A percentile compares a stretch with the other conserved stretches of the same genome.
Evolutionary conservation across 2,797 vertebrate species (phyloP).

Genomic region (Mergus octosetaceus): DNA sequence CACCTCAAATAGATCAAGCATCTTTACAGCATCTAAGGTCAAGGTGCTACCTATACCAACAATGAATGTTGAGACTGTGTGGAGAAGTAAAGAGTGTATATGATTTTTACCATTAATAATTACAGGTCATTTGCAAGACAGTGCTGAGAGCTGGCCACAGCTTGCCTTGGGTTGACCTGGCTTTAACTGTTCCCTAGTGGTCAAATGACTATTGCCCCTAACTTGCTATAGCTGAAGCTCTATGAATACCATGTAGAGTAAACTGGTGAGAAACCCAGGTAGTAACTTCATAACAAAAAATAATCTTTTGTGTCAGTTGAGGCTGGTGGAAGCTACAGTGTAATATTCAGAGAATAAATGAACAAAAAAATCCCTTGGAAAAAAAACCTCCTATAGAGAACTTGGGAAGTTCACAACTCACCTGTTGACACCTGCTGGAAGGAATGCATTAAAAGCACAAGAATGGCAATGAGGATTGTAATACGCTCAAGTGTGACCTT

Average conservation of each 20-base stretch:
- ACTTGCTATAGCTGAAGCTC: background rate
- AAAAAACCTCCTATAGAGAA: background rate
- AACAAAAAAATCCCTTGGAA: background rate
- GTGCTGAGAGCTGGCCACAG: background rate
- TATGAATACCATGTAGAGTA: accelerated
- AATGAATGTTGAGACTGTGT: background rate
- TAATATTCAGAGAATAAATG: background rate
- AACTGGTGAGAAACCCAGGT: background rate
- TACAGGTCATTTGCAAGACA: background rate
- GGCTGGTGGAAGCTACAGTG: background rate
- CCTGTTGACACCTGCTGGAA: no score
- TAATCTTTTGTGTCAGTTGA: background rate
- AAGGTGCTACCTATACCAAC: background rate
- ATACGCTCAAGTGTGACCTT: no score
- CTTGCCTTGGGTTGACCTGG: background rate
- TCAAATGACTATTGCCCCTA: background rate
- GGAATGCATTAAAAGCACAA: no score
- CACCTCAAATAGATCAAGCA: background rate
- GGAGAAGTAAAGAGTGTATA: background rate
- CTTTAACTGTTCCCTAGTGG: background rate
- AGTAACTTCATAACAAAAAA: background rate
- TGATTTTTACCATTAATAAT: background rate
- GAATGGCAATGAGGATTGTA: no score
- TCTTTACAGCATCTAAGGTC: background rate
- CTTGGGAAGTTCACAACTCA: background rate